phyloP scores from a whole-genome alignment of 2,797 vertebrate genomes.

The Meriones psammophilus region DNA sequence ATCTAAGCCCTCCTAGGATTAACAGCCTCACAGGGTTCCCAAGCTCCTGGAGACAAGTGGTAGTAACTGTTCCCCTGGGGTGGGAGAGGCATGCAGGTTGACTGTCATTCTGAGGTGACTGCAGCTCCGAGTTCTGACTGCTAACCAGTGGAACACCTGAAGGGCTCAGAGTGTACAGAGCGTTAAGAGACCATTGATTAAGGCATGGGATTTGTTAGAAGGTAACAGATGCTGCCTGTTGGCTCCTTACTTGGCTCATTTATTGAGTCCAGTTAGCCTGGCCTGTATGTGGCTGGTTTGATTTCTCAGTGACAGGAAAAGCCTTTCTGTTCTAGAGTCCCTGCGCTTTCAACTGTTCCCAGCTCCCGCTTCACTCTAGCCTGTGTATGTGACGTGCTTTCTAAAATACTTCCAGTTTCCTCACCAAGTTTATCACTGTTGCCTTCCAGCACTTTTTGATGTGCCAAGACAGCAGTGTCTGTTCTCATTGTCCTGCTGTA shows the following conservation, averaged over 20 bases:
- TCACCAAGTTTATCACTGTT: background rate
- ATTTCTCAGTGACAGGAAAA: background rate
- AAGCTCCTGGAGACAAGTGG: background rate
- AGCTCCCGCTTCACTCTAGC: background rate
- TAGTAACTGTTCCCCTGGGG: background rate
- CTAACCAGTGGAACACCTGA: constrained; percentile 72
- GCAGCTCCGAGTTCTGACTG: constrained; percentile 50
- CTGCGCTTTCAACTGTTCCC: background rate
- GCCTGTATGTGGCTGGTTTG: background rate
- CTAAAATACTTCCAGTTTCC: background rate
- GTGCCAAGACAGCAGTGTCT: background rate
- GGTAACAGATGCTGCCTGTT: constrained; percentile 74
- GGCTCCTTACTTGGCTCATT: constrained; percentile 55
- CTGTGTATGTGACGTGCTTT: background rate
- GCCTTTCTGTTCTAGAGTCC: background rate
- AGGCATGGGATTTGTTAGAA: constrained; percentile 71
- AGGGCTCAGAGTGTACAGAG: constrained; percentile 45
- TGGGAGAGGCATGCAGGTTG: background rate
- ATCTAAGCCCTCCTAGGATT: background rate
- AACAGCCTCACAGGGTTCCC: background rate
- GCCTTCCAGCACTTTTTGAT: background rate
- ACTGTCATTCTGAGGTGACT: background rate
- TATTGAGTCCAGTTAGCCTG: background rate
- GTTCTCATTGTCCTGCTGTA: background rate
- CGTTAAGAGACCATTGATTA: constrained; percentile 72